A percentile compares a stretch with the other conserved stretches of the same genome.
Evolutionary conservation across 2,113 vertebrate genomes (phyloP).

Genomic region (Aviceda subcristata): DNA sequence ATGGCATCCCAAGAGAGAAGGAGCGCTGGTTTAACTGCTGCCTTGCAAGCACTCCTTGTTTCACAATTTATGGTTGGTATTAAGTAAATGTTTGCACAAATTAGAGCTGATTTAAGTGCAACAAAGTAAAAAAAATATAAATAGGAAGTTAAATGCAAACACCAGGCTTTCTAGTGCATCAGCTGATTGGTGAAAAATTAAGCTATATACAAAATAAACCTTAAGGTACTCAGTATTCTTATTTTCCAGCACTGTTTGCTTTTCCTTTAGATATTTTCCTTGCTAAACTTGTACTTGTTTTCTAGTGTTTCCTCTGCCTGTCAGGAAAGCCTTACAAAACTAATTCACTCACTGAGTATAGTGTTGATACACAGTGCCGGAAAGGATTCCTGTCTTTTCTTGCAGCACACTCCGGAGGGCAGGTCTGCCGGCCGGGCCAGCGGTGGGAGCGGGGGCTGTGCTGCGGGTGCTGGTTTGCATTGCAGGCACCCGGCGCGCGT

Average conservation of each 20-base stretch:
- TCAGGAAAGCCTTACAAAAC: neutral
- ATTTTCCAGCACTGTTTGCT: neutral
- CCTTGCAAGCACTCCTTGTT: neutral
- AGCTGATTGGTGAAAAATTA: neutral
- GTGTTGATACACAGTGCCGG: neutral
- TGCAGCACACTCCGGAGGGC: neutral
- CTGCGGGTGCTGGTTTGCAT: neutral
- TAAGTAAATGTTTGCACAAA: conserved; percentile 16
- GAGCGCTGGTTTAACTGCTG: neutral
- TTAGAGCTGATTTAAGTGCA: neutral
- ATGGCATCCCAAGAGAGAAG: neutral
- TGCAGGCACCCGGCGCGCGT: fast-evolving
- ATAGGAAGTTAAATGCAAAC: neutral
- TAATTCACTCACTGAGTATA: neutral
- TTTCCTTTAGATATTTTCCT: neutral
- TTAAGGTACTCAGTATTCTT: neutral
- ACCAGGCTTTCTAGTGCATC: neutral
- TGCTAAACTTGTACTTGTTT: neutral
- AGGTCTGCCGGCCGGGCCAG: neutral
- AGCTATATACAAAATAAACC: neutral
- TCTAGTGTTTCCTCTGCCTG: neutral
- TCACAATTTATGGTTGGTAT: neutral
- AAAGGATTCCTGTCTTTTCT: neutral
- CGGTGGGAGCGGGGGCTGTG: neutral
- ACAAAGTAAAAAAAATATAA: neutral